These are phyloP conservation scores for Leptinotarsa rubiginosa DNA, from an alignment of 2,888 invertebrate genomes.

Conservation along the genomic window DNA sequence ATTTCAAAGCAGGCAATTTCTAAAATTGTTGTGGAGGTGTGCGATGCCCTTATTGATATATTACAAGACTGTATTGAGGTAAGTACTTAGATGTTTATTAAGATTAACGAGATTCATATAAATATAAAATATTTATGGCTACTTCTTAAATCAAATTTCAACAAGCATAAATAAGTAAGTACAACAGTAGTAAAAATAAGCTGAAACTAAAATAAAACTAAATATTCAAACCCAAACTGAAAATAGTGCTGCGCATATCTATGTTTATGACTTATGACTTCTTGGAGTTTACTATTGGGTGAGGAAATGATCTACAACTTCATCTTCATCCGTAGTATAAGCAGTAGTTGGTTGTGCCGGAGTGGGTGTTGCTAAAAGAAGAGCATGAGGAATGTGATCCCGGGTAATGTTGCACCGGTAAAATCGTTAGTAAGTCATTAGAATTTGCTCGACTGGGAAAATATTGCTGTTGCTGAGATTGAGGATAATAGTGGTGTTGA, in stretches of 20 bases:
- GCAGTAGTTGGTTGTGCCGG: not conserved
- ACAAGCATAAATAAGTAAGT: conserved; percentile 15
- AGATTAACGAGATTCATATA: conserved; percentile 15
- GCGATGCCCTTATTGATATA: conserved; percentile 38
- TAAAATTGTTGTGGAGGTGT: conserved; percentile 32
- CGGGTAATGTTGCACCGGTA: conserved; percentile 27
- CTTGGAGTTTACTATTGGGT: not conserved
- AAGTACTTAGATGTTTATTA: not conserved
- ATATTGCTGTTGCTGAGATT: conserved; percentile 27
- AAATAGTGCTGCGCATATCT: not conserved
- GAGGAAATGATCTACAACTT: not conserved
- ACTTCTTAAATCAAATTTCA: conserved; percentile 29
- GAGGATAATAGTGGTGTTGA: conserved; percentile 28
- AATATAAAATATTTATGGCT: conserved; percentile 21
- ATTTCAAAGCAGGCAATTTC: conserved; percentile 36
- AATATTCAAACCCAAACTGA: not conserved
- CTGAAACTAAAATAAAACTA: not conserved
- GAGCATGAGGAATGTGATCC: conserved; percentile 27
- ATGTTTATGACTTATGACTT: not conserved
- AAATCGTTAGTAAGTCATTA: conserved; percentile 34
- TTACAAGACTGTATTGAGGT: conserved; percentile 27
- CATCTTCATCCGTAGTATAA: not conserved
- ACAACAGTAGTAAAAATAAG: conserved; percentile 20
- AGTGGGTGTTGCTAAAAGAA: conserved; percentile 22
- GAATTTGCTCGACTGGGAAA: conserved; percentile 27